Percentiles rank a stretch among this genome's conserved stretches.
Evolutionary conservation across 2,888 invertebrate genomes (phyloP).

Genomic region (Drosophila buzzatii): DNA sequence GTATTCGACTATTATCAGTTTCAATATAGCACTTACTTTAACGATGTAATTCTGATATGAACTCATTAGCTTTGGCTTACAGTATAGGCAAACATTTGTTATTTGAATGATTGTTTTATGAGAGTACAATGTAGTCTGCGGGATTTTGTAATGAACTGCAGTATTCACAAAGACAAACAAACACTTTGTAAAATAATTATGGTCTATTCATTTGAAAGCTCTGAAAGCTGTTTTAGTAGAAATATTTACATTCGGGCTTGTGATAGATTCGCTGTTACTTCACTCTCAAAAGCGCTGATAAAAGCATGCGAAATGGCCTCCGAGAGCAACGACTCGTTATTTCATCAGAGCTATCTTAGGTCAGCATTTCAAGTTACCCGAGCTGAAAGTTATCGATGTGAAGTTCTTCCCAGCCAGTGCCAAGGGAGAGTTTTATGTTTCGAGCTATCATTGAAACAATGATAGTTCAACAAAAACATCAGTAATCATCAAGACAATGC

Average conservation of each 20-base stretch:
- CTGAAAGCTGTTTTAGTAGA: not conserved
- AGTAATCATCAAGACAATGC: conserved; percentile 4
- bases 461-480: not conserved
- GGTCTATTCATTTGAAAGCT: not conserved
- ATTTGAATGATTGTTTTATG: not conserved
- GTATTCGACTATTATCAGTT: not conserved
- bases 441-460: not conserved
- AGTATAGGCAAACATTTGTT: not conserved
- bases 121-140: not conserved
- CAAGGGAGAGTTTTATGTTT: conserved; percentile 11
- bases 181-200: not conserved
- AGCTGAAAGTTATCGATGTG: conserved; percentile 13
- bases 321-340: conserved; percentile 20
- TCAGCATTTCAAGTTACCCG: conserved; percentile 10
- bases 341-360: conserved; percentile 47
- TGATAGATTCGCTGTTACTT: not conserved
- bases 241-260: not conserved
- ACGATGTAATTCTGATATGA: not conserved
- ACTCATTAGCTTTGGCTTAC: not conserved
- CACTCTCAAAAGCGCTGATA: not conserved
- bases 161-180: not conserved
- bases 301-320: not conserved
- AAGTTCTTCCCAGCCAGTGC: conserved; percentile 5
- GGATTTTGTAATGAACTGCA: not conserved
- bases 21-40: not conserved